A percentile compares a stretch with the other conserved stretches of the same genome.
Evolutionary conservation across 2,113 vertebrate species (phyloP).

Genomic region (Calidris pugnax): DNA sequence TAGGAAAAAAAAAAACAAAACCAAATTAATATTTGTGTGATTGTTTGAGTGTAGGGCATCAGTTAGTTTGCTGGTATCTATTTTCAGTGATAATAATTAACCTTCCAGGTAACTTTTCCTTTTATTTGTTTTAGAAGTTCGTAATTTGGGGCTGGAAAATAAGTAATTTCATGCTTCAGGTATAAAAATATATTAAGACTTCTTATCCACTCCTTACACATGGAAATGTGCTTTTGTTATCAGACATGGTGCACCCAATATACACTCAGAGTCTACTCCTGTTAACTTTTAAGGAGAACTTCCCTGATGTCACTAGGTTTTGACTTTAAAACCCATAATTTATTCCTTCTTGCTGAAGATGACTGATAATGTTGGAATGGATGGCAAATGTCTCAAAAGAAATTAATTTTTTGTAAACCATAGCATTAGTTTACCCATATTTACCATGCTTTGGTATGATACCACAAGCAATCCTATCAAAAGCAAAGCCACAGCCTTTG

Average conservation of each 20-base stretch:
- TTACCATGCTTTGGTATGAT: neutral
- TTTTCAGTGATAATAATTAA: neutral
- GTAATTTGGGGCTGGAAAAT: neutral
- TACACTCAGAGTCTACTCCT: neutral
- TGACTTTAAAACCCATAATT: neutral
- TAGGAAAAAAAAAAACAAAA: neutral
- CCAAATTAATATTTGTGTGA: neutral
- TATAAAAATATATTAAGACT: neutral
- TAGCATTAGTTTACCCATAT: neutral
- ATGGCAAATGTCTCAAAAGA: neutral
- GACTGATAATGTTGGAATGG: neutral
- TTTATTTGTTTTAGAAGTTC: neutral
- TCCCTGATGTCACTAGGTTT: neutral
- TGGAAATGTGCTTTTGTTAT: neutral
- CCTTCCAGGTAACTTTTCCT: neutral
- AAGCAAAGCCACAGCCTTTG: neutral
- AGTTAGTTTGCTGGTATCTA: neutral
- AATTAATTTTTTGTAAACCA: neutral
- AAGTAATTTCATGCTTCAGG: slow-evolving; percentile 32
- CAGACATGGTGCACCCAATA: neutral
- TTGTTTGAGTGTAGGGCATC: neutral
- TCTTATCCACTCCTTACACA: neutral
- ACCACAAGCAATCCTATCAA: neutral
- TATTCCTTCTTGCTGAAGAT: neutral
- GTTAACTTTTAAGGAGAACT: neutral